A percentile compares a stretch with the other conserved stretches of the same genome.
Conservation (phyloP, 2,888 invertebrate species). For the Melipona bicolor region DNA sequence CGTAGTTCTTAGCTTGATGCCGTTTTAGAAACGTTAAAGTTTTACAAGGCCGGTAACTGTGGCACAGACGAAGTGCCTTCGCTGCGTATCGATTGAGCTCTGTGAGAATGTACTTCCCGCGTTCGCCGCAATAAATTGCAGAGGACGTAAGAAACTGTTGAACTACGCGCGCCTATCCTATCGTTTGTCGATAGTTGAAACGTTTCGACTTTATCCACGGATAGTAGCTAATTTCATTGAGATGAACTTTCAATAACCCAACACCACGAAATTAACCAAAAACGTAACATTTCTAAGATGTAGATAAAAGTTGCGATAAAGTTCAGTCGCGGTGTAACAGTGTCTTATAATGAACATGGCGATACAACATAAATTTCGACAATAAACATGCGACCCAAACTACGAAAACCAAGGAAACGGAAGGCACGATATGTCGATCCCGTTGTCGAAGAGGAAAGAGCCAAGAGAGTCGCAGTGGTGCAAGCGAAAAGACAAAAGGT, state of each 20-base stretch:
- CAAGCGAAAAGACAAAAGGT: constrained; percentile 50
- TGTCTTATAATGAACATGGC: background rate
- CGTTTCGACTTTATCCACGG: background rate
- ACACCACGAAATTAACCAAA: background rate
- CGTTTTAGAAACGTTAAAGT: too few relatives aligned
- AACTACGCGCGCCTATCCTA: background rate
- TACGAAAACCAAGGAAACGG: constrained; percentile 33
- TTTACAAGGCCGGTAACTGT: too few relatives aligned
- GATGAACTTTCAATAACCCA: background rate
- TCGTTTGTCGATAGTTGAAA: background rate
- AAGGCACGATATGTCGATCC: constrained; percentile 22
- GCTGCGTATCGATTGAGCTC: too few relatives aligned
- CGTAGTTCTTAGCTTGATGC: too few relatives aligned
- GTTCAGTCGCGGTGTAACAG: background rate
- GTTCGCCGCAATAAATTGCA: too few relatives aligned
- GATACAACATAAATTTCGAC: too few relatives aligned
- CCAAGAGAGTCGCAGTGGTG: constrained; percentile 31
- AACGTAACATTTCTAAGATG: background rate
- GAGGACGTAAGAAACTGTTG: too few relatives aligned
- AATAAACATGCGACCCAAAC: background rate
- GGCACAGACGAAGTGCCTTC: too few relatives aligned
- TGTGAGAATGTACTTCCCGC: too few relatives aligned
- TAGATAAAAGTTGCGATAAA: background rate
- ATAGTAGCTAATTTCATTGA: background rate
- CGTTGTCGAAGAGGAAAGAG: constrained; percentile 29